Conservation (phyloP, 30 jellyfish, hydroid and myxozoan species). For the Nemopilema nomurai region DNA sequence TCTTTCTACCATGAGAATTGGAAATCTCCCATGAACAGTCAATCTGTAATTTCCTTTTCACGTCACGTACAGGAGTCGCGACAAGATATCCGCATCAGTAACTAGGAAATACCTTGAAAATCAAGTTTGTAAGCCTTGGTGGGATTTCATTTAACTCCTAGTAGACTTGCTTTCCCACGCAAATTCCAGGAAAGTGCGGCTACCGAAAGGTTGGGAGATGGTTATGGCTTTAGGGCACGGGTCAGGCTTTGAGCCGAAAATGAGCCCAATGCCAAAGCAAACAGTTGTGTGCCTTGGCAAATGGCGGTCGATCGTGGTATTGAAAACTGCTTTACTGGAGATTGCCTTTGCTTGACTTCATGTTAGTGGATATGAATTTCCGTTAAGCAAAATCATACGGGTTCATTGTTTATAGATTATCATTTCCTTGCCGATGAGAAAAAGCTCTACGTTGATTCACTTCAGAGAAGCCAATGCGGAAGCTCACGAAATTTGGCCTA, state of each 20-base stretch:
- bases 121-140: too few relatives aligned
- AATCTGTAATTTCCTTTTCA: too few relatives aligned
- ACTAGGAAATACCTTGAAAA: too few relatives aligned
- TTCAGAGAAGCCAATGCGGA: constrained; percentile 5
- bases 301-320: neutral
- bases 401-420: neutral
- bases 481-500: neutral
- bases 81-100: too few relatives aligned
- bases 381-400: neutral
- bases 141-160: too few relatives aligned
- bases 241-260: neutral
- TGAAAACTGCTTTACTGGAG: neutral
- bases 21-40: too few relatives aligned
- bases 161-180: too few relatives aligned
- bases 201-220: too few relatives aligned
- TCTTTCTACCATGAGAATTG: too few relatives aligned
- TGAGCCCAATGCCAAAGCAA: neutral
- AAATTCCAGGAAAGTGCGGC: too few relatives aligned
- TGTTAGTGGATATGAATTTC: too few relatives aligned
- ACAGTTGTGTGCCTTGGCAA: neutral
- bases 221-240: neutral
- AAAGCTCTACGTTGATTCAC: neutral
- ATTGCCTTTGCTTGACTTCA: neutral
- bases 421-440: neutral
- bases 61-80: too few relatives aligned